phyloP scores from a whole-genome alignment of 2,888 invertebrate species.

The Hyppa rectilinea region DNA sequence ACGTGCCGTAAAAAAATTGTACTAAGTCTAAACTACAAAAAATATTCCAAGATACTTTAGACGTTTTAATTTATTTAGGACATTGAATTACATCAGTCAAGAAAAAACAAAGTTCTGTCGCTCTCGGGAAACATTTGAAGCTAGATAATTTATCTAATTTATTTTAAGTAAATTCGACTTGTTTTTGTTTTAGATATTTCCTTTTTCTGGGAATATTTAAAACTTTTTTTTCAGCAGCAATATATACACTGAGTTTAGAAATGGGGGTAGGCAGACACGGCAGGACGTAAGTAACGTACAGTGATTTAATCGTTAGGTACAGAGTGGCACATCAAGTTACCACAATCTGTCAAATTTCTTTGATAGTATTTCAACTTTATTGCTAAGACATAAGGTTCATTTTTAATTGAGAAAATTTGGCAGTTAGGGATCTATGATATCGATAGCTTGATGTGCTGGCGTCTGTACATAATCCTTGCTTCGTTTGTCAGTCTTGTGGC shows the following conservation, averaged over 20 bases:
- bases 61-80: constrained; percentile 15
- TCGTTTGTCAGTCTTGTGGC: background rate
- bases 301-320: background rate
- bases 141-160: background rate
- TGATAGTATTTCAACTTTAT: no score
- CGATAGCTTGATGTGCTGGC: no score
- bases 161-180: background rate
- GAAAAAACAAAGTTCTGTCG: constrained; percentile 12
- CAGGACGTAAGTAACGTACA: background rate
- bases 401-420: no score
- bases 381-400: no score
- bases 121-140: background rate
- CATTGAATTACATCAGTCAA: constrained; percentile 15
- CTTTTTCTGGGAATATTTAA: background rate
- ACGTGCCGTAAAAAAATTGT: background rate
- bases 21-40: background rate
- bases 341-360: no score
- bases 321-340: no score
- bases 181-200: background rate
- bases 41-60: background rate
- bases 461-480: background rate
- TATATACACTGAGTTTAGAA: no score
- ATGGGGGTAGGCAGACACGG: background rate
- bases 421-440: no score
- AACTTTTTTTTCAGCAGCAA: background rate